Evolutionary conservation across 2,797 vertebrate genomes (phyloP), one percentile per base, ranked within the genome.

Genomic region (Rhinoraja longicauda): DNA sequence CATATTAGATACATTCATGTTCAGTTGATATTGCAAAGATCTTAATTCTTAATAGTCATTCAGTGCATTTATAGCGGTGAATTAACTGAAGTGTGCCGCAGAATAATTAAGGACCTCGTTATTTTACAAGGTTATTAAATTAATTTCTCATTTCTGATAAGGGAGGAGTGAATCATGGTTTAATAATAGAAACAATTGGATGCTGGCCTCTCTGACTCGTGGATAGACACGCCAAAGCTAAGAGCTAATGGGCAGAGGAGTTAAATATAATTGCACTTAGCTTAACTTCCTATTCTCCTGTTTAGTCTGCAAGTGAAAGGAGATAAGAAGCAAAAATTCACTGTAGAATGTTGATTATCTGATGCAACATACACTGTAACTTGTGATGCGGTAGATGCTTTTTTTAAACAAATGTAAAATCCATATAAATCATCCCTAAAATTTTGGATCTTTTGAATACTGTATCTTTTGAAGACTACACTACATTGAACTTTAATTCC

Each of bases 21-120:
- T n/a, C 64, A 39, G 62, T 91, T 91, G 88, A 73, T 39, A 91
- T 26, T 36, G 36, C 24, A 45, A 90, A 90, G 88, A 90, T 90
- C 72, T 91, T 73, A 17, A 75, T 92, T 53, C 39, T 53, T 75
- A 36, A 12, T 82, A 86, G 57, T 86, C 4, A 3, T 32, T n/a
- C 12, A 86, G 12, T 32, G 17, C 32, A 62, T 86, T 86, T 86
- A 64, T 6, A 64, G 19, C 29, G 0, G 24, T 73, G 26, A 45
- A 91, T 75, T 29, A 92, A 92, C 70, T 57, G 70, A 75, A 75
- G 67, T 75, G 67, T 26, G 19, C 12, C 13, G 19, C 29, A 53
- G 70, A 29, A 92, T 53, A 92, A 73, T 92, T 57, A 36, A 92
- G 62, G 17, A 67, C 62, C 70, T 15, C 26, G 0, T 39, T 39